These are phyloP conservation scores for Lepidocyrtoides sp. DNA, from an alignment of 2,888 invertebrate genomes.

Conservation along the genomic window DNA sequence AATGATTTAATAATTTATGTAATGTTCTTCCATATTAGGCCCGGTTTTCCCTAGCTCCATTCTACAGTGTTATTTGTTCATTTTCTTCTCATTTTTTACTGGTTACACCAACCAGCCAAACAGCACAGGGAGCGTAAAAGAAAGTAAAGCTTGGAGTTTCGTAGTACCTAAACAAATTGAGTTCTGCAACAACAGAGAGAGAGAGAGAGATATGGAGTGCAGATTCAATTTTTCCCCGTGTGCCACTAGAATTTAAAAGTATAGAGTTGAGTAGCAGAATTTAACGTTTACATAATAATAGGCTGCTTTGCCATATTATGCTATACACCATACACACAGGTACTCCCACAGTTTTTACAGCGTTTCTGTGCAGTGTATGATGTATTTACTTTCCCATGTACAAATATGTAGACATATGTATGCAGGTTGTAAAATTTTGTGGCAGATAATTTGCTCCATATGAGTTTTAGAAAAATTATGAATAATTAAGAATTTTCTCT, in stretches of 20 bases:
- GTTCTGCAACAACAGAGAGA: not conserved
- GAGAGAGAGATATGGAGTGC: not conserved
- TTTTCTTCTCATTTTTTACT: slow-evolving; percentile 26
- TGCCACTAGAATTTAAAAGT: not conserved
- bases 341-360: not conserved
- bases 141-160: not conserved
- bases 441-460: not conserved
- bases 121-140: not conserved
- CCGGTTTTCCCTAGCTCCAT: not conserved
- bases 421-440: slow-evolving; percentile 5
- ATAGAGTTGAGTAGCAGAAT: not conserved
- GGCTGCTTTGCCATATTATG: not conserved
- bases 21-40: slow-evolving; percentile 37
- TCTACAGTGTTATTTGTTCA: slow-evolving; percentile 1
- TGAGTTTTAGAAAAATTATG: slow-evolving; percentile 39
- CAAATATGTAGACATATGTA: not conserved
- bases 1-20: slow-evolving; percentile 66
- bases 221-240: slow-evolving; percentile 11
- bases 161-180: not conserved
- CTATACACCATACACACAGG: no score
- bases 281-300: slow-evolving; percentile 18
- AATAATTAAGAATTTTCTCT: slow-evolving; percentile 45
- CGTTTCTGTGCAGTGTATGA: not conserved
- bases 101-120: not conserved
- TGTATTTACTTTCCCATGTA: not conserved